Evolutionary conservation across 2,888 invertebrate genomes (phyloP).

Genomic region (Noctua fimbriata): DNA sequence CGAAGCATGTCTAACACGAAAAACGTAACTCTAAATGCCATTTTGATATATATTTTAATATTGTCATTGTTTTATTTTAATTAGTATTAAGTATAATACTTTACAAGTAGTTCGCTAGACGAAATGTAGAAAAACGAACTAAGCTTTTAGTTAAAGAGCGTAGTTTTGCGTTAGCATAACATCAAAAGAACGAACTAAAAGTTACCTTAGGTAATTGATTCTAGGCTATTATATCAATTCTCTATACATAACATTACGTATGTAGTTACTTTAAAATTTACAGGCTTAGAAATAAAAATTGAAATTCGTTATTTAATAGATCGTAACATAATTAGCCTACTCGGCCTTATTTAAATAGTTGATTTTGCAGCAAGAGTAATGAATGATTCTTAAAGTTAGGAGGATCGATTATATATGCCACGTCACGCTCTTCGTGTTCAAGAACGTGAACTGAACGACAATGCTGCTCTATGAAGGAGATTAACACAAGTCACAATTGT

Average conservation of each 20-base stretch:
- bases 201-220: conserved; percentile 74
- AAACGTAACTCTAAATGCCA: conserved; percentile 86
- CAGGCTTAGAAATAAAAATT: conserved; percentile 78
- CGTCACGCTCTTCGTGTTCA: conserved; percentile 39
- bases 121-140: conserved; percentile 80
- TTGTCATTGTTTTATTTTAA: conserved; percentile 88
- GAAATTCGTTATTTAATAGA: conserved; percentile 79
- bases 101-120: conserved; percentile 85
- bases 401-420: conserved; percentile 58
- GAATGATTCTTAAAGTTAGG: conserved; percentile 58
- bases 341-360: conserved; percentile 61
- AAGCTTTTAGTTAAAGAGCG: conserved; percentile 72
- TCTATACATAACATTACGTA: conserved; percentile 75
- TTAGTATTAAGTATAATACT: conserved; percentile 82
- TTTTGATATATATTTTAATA: conserved; percentile 88
- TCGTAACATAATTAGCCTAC: conserved; percentile 71
- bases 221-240: conserved; percentile 69
- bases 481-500: conserved; percentile 46
- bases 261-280: conserved; percentile 75
- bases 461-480: conserved; percentile 38
- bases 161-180: conserved; percentile 73
- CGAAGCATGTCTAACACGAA: conserved; percentile 86
- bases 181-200: conserved; percentile 70
- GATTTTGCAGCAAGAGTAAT: conserved; percentile 63
- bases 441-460: conserved; percentile 41